Conservation (phyloP, 1,140 invertebrate genomes). For the Chionoecetes opilio region DNA sequence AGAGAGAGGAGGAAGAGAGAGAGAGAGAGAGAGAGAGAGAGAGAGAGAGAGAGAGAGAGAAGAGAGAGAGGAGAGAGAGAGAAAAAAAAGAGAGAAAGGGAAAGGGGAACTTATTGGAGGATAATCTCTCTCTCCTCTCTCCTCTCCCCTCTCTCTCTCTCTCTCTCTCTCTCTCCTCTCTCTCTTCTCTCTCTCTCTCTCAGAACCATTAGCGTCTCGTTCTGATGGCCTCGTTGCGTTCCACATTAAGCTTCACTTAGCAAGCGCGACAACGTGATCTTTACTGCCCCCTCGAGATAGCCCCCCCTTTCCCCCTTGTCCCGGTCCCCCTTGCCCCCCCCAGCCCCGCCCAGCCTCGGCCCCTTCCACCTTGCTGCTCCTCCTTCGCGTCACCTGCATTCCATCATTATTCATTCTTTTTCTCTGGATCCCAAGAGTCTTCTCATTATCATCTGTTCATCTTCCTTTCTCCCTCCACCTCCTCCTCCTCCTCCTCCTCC, state of each 20-base stretch:
- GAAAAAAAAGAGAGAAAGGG: background rate
- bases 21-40: background rate
- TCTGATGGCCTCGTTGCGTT: conserved; percentile 50
- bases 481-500: background rate
- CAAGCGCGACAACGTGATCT: background rate
- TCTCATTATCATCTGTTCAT: background rate
- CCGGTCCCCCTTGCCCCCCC: background rate
- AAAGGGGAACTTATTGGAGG: background rate
- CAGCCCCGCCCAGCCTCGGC: background rate
- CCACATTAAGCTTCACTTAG: conserved; percentile 60
- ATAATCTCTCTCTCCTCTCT: background rate
- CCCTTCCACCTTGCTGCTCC: background rate
- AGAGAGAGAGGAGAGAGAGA: background rate
- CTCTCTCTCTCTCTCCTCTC: conserved; percentile 25
- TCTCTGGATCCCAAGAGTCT: background rate
- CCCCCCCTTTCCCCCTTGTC: background rate
- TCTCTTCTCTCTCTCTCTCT: conserved; percentile 13
- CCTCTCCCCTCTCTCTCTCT: background rate
- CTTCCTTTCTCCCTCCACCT: background rate
- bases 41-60: background rate
- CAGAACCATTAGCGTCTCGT: background rate
- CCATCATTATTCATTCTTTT: background rate
- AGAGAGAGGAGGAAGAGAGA: conserved; percentile 23
- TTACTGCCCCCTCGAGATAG: conserved; percentile 36
- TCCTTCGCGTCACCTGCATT: background rate